A percentile compares a stretch with the other conserved stretches of the same genome.
These are phyloP conservation scores for Allolobophora icterica DNA, from an alignment of 2,888 invertebrate genomes.

Conservation along the genomic window DNA sequence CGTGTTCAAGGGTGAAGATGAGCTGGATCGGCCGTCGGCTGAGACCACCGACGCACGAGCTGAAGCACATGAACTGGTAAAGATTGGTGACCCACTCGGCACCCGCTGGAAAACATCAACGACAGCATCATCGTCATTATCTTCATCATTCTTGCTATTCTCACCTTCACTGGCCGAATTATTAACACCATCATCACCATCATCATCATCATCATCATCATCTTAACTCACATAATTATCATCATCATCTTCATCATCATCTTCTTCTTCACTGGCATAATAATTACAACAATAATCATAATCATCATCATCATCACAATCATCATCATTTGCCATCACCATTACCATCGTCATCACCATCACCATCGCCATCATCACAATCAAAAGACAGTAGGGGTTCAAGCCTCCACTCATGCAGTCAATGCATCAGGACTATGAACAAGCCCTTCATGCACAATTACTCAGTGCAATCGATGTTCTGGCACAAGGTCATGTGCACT, in stretches of 20 bases:
- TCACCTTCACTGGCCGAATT: not conserved
- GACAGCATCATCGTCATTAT: not conserved
- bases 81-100: slow-evolving; percentile 67
- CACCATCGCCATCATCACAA: not conserved
- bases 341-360: not conserved
- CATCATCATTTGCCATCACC: too few relatives aligned
- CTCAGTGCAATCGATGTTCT: too few relatives aligned
- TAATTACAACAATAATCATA: too few relatives aligned
- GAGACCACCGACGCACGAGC: slow-evolving; percentile 79
- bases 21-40: slow-evolving; percentile 75
- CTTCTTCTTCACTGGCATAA: too few relatives aligned
- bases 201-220: not conserved
- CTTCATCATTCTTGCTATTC: not conserved
- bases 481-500: too few relatives aligned
- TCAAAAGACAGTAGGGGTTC: not conserved
- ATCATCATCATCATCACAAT: too few relatives aligned
- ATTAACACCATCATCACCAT: not conserved
- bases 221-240: too few relatives aligned
- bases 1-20: slow-evolving; percentile 50
- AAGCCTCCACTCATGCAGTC: too few relatives aligned
- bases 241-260: too few relatives aligned
- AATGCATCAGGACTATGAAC: too few relatives aligned
- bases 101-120: slow-evolving; percentile 44
- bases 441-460: too few relatives aligned
- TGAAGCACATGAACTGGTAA: slow-evolving; percentile 71